Evolutionary conservation across 2,113 vertebrate species (phyloP).

Genomic region (Egretta garzetta): DNA sequence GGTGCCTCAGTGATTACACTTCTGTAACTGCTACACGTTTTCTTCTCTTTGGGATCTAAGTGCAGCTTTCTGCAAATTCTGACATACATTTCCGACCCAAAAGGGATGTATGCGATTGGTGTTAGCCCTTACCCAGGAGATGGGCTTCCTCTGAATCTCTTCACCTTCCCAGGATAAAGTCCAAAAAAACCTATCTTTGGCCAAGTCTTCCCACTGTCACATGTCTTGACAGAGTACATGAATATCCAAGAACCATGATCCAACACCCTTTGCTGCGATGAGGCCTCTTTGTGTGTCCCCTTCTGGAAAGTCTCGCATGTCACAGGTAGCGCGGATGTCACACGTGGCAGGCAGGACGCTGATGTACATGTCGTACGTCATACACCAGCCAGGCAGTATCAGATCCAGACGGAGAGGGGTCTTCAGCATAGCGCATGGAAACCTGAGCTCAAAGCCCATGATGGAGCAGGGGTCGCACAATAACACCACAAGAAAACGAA

Average conservation of each 20-base stretch:
- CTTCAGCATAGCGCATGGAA: neutral
- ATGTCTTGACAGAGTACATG: neutral
- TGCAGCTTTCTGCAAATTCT: neutral
- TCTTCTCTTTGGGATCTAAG: neutral
- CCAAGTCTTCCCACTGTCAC: neutral
- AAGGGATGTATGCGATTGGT: neutral
- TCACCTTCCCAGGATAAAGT: neutral
- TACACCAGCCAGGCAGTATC: neutral
- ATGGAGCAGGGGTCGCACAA: rapidly evolving
- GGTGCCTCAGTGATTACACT: neutral
- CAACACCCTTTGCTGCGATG: neutral
- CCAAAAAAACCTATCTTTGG: neutral
- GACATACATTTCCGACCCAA: neutral
- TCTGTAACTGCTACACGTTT: neutral
- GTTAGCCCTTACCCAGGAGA: neutral
- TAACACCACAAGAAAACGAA: neutral
- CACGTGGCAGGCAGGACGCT: neutral
- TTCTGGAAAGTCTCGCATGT: neutral
- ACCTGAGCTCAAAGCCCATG: neutral
- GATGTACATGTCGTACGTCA: rapidly evolving
- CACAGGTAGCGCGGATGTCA: neutral
- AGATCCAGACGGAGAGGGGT: neutral
- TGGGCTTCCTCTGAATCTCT: neutral
- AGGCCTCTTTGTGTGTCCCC: neutral
- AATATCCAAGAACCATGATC: neutral